phyloP scores from a whole-genome alignment of 2,888 invertebrate species.

The Crematogaster levior region DNA sequence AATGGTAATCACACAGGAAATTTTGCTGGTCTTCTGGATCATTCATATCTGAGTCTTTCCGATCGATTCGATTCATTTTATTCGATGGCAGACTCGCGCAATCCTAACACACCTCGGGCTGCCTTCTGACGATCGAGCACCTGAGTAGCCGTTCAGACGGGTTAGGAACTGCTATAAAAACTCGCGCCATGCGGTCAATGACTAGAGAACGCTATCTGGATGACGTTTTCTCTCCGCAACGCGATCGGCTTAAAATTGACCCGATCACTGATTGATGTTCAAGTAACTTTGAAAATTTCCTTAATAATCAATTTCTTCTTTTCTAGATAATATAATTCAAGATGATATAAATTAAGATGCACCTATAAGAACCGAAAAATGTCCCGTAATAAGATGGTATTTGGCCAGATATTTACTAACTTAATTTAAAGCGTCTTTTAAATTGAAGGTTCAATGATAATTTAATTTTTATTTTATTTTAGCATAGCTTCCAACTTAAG shows the following conservation, averaged over 20 bases:
- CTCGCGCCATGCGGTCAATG: conserved; percentile 52
- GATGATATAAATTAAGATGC: background rate
- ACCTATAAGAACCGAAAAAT: background rate
- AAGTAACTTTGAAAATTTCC: background rate
- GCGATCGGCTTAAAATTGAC: background rate
- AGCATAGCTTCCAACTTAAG: background rate
- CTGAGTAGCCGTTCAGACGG: conserved; percentile 16
- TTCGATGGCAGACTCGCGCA: conserved; percentile 62
- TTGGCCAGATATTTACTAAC: background rate
- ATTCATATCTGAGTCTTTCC: conserved; percentile 52
- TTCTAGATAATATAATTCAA: too few relatives aligned
- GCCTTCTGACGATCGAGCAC: conserved; percentile 47
- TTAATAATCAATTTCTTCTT: too few relatives aligned
- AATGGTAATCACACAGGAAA: conserved; percentile 70
- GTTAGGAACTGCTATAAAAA: conserved; percentile 61
- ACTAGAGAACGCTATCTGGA: conserved; percentile 50
- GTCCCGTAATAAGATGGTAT: background rate
- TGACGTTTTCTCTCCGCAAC: conserved; percentile 30
- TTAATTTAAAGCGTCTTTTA: background rate
- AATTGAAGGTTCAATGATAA: background rate
- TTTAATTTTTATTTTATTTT: background rate
- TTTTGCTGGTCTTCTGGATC: conserved; percentile 69
- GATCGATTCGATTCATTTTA: conserved; percentile 69
- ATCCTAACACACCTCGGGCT: conserved; percentile 40
- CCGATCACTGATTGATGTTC: background rate